Percentiles rank a stretch among this genome's conserved stretches.
These are phyloP conservation scores for Anneissia japonica DNA, from an alignment of 35 echinoderm and acorn worm genomes.

Conservation along the genomic window DNA sequence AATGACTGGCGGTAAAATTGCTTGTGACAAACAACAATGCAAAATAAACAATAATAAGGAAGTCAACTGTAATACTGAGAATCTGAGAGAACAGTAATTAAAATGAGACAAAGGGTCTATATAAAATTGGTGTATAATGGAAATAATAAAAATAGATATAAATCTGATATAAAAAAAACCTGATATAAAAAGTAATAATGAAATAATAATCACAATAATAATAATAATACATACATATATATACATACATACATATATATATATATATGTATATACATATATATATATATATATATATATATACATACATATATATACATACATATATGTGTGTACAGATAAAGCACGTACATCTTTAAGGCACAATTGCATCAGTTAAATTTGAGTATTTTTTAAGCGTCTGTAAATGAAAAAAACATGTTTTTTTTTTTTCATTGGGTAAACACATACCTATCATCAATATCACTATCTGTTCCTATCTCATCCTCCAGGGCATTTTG, in stretches of 20 bases:
- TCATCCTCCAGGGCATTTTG: constrained; percentile 76
- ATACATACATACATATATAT: background rate
- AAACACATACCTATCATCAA: background rate
- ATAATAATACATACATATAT: background rate
- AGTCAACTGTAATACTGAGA: too few relatives aligned
- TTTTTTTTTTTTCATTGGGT: background rate
- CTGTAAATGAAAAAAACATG: background rate
- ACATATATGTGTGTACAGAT: background rate
- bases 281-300: constrained; percentile 3
- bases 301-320: background rate
- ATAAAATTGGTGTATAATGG: too few relatives aligned
- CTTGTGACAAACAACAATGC: too few relatives aligned
- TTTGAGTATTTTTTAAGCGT: background rate
- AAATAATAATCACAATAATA: background rate
- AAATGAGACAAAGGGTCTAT: too few relatives aligned
- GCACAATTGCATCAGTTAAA: background rate
- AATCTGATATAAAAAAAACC: background rate
- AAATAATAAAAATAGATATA: background rate
- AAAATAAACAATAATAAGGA: too few relatives aligned
- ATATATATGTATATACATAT: background rate
- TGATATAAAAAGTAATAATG: background rate
- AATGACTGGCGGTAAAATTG: too few relatives aligned
- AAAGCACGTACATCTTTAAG: background rate
- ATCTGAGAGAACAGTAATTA: too few relatives aligned
- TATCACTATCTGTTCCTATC: constrained; percentile 63